Base-by-base conservation (phyloP, 2,797 vertebrate species). In the Sebastes kiyomatsui region DNA sequence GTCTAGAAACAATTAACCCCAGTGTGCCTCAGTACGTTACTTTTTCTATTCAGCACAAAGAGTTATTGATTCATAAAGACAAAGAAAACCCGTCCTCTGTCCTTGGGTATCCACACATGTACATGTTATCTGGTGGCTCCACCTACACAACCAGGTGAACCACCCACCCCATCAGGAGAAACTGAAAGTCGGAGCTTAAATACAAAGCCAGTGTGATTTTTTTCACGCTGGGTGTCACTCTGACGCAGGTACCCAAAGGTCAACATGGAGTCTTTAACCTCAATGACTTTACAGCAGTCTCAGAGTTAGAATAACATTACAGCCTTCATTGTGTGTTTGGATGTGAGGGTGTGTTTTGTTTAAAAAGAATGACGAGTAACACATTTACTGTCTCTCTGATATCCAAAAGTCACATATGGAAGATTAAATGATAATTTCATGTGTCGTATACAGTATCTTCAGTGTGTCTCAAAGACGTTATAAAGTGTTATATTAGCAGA, bases 31-130 rank as follows among this genome's bases (percentile, higher is more conserved):
- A 13, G 35, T 25, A 62, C 16, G 4, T 46, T 11, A 16, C 23
- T 66, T 59, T 75, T 33, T 74, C 27, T 13, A 2, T 61, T 46
- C 18, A 72, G 66, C 27, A 46, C 38, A 33, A 25, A 18, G 2
- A 77, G 82, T 84, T 76, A 86, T n/a, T 84, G 79, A 88, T 81
- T 87, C 55, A 81, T 60, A 65, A 84, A 54, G 65, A 54, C 46
- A 28, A 54, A 78, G 32, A 38, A 81, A 65, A 55, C n/a, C 2
- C 30, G 60, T 70, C 46, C 10, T 60, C 42, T 75, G 66, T 60
- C 72, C 65, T 81, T 79, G 64, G 65, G 13, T 65, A 23, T 42
- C 4, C 5, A 42, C 64, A 75, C 67, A 52, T 72, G 38, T 30
- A 54, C 32, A 49, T 30, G 28, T 59, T 80, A 70, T 84, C 58